phyloP scores from a whole-genome alignment of 1,140 invertebrate genomes.

The Pteromalus puparum region DNA sequence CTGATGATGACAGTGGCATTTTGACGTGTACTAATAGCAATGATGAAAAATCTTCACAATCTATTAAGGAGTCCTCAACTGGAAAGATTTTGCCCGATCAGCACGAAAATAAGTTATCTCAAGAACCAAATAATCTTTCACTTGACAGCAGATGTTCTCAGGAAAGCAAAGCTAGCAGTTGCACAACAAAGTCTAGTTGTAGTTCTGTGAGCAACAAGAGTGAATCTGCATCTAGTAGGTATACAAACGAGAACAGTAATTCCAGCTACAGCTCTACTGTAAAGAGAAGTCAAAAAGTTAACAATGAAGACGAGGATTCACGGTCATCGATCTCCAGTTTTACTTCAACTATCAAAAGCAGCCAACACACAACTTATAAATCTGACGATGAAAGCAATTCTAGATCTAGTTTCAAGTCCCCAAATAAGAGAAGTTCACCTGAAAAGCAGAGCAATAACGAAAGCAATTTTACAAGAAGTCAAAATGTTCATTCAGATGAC shows the following conservation, averaged over 20 bases:
- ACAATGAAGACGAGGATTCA: conserved; percentile 30
- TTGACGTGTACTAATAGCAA: conserved; percentile 1
- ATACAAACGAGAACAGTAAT: conserved; percentile 5
- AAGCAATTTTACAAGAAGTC: not conserved
- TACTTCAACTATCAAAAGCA: not conserved
- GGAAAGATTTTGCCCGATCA: not conserved
- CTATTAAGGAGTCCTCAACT: not conserved
- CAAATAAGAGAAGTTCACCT: conserved; percentile 8
- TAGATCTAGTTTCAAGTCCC: conserved; percentile 25
- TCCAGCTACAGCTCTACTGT: conserved; percentile 5
- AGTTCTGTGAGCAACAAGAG: not conserved
- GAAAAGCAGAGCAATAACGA: conserved; percentile 17
- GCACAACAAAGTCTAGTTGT: not conserved
- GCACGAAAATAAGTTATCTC: not conserved
- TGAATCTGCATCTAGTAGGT: not conserved
- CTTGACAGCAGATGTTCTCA: conserved; percentile 29
- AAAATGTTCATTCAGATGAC: conserved; percentile 7
- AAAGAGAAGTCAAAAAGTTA: not conserved
- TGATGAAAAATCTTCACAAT: not conserved
- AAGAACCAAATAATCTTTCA: not conserved
- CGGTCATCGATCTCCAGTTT: not conserved
- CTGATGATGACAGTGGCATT: conserved; percentile 27
- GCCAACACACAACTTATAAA: not conserved
- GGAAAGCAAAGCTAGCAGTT: not conserved
- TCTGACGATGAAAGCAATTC: conserved; percentile 29